Conservation (phyloP, 2,113 vertebrate species). For the Heterotilapia buettikoferi region DNA sequence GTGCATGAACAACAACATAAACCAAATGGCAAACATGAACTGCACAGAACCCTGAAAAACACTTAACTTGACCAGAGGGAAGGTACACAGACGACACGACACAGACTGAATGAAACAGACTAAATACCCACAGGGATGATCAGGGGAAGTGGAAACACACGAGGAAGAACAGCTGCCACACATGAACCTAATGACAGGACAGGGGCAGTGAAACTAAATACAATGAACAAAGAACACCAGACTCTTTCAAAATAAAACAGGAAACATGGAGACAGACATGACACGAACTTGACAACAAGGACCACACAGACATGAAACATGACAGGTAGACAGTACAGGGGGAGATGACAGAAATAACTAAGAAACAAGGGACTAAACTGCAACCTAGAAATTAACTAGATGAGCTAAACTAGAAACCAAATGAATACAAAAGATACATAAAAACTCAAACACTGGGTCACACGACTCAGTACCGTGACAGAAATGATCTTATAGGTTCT, state of each 20-base stretch:
- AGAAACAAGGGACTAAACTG: not conserved
- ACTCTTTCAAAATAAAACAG: not conserved
- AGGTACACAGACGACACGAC: not conserved
- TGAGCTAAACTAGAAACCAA: not conserved
- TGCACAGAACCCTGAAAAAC: no score
- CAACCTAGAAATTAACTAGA: not conserved
- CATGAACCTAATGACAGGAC: not conserved
- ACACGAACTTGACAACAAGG: not conserved
- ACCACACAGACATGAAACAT: not conserved
- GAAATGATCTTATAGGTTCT: not conserved
- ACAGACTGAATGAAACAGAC: no score
- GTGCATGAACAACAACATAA: no score
- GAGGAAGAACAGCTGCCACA: not conserved
- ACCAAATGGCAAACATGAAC: no score
- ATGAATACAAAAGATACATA: not conserved
- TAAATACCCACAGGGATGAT: not conserved
- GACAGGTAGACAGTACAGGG: not conserved
- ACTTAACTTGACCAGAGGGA: not conserved
- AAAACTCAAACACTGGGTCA: not conserved
- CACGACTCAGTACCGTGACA: not conserved
- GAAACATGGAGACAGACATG: not conserved
- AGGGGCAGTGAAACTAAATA: not conserved
- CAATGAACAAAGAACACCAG: not conserved
- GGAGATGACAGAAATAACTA: not conserved
- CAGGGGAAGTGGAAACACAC: not conserved